Percentiles rank a stretch among this genome's conserved stretches.
Evolutionary conservation across 1,140 invertebrate genomes (phyloP).

Genomic region (Nasonia vitripennis): DNA sequence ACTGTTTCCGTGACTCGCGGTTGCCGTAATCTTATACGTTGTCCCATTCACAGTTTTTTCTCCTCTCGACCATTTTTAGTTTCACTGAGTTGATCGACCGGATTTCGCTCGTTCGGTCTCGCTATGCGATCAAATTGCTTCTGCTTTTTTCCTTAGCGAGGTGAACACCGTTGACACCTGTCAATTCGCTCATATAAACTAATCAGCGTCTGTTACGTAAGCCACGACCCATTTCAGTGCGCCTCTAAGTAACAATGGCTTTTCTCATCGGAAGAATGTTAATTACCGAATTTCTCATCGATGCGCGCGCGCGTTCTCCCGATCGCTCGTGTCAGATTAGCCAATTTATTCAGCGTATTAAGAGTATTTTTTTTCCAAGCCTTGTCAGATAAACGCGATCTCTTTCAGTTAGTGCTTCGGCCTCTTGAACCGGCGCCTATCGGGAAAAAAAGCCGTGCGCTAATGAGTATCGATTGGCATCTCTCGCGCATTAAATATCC

Average conservation of each 20-base stretch:
- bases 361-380: neutral
- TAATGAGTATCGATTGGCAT: neutral
- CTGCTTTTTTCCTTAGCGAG: neutral
- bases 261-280: neutral
- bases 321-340: neutral
- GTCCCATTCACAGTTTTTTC: neutral
- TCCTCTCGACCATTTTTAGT: neutral
- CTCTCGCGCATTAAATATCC: neutral
- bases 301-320: neutral
- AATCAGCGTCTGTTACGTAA: neutral
- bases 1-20: constrained; percentile 23
- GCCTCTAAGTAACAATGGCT: neutral
- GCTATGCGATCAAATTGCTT: too few relatives aligned
- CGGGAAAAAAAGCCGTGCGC: neutral
- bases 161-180: neutral
- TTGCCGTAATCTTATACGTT: neutral
- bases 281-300: neutral
- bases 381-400: neutral
- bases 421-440: neutral
- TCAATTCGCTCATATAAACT: neutral
- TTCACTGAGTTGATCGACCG: constrained; percentile 13
- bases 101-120: neutral
- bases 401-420: neutral
- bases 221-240: neutral
- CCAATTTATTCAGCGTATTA: neutral